Evolutionary conservation across 2,888 invertebrate genomes (phyloP).

Genomic region (Hypolimnas misippus): DNA sequence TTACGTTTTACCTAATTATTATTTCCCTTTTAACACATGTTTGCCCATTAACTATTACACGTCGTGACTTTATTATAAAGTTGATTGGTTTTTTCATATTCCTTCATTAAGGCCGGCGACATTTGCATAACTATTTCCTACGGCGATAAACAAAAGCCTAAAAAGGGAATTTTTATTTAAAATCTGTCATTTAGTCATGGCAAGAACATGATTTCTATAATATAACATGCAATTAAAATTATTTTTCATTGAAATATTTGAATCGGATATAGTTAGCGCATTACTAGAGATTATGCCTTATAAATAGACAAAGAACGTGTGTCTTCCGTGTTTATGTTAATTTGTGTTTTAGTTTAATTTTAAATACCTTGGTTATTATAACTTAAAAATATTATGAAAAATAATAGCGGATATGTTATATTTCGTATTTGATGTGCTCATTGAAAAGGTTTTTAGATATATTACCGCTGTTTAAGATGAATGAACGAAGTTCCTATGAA

Average conservation of each 20-base stretch:
- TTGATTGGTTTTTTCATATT: constrained; percentile 39
- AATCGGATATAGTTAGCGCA: background rate
- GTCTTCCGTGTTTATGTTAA: background rate
- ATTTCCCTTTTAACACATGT: constrained; percentile 71
- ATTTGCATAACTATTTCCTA: constrained; percentile 39
- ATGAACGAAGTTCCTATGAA: constrained; percentile 59
- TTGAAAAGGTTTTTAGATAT: constrained; percentile 20
- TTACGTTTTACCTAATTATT: constrained; percentile 75
- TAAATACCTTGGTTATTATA: background rate
- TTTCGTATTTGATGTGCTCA: background rate
- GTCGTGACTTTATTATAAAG: constrained; percentile 63
- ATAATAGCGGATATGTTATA: background rate
- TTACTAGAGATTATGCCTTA: background rate
- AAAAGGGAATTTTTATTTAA: constrained; percentile 8
- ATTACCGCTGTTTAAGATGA: constrained; percentile 57
- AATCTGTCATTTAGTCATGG: constrained; percentile 3
- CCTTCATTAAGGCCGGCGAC: constrained; percentile 32
- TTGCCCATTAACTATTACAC: constrained; percentile 58
- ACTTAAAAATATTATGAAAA: background rate
- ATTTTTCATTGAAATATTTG: constrained; percentile 5
- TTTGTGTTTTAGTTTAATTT: background rate
- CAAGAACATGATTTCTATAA: constrained; percentile 15
- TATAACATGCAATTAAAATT: constrained; percentile 7
- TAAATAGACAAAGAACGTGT: background rate
- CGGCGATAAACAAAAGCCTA: constrained; percentile 21